Evolutionary conservation across 2,888 invertebrate species (phyloP).

Genomic region (Pollenia labialis): DNA sequence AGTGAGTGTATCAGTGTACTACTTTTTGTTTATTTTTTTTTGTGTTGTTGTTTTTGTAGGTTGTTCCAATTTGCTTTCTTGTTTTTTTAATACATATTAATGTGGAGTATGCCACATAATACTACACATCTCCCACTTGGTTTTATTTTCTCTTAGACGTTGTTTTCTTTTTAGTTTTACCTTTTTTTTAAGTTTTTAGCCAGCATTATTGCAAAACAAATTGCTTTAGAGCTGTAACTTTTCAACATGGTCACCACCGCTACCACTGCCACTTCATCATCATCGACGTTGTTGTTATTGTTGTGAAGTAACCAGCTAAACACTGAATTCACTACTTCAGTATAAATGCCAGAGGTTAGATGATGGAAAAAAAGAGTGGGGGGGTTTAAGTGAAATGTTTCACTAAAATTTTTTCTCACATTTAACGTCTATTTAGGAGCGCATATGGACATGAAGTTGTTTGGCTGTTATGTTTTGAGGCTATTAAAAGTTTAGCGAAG

Average conservation of each 20-base stretch:
- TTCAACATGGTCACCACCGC: slow-evolving; percentile 53
- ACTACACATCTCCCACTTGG: slow-evolving; percentile 4
- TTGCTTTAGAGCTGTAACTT: slow-evolving; percentile 62
- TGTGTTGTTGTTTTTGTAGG: background rate
- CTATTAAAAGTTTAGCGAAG: slow-evolving; percentile 49
- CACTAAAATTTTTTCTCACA: slow-evolving; percentile 3
- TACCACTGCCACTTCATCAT: slow-evolving; percentile 33
- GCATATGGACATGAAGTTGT: background rate
- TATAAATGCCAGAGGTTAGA: slow-evolving; percentile 32
- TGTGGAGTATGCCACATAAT: background rate
- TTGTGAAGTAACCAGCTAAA: slow-evolving; percentile 25
- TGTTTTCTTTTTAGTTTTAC: slow-evolving; percentile 24
- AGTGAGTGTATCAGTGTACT: slow-evolving; percentile 18
- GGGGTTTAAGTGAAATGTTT: slow-evolving; percentile 49
- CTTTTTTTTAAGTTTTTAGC: background rate
- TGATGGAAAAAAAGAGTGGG: background rate
- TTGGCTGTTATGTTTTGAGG: slow-evolving; percentile 1
- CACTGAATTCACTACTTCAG: slow-evolving; percentile 27
- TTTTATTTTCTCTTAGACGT: slow-evolving; percentile 25
- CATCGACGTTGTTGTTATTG: background rate
- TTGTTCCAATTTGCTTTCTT: slow-evolving; percentile 32
- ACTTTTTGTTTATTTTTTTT: background rate
- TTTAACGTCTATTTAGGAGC: slow-evolving; percentile 19
- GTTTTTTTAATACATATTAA: background rate
- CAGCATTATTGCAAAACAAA: slow-evolving; percentile 60